Evolutionary conservation across 2,797 vertebrate species (phyloP).

Genomic region (Lutjanus argentimaculatus): DNA sequence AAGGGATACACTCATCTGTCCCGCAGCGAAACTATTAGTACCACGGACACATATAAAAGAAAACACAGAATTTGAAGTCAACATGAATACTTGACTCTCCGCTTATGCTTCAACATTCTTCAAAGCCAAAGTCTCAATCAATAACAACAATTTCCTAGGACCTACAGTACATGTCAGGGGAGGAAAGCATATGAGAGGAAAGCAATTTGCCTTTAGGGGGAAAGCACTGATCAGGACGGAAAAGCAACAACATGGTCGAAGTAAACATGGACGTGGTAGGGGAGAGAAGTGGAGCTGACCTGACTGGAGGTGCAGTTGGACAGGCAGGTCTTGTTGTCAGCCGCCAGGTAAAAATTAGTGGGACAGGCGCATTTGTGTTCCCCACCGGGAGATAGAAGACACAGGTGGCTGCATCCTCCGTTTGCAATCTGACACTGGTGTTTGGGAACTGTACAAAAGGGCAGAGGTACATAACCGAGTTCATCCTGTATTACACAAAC

Average conservation of each 20-base stretch:
- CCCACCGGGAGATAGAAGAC: slow-evolving; percentile 93
- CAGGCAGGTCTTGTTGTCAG: slow-evolving; percentile 95
- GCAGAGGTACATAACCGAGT: slow-evolving; percentile 32
- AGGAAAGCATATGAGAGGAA: slow-evolving; percentile 33
- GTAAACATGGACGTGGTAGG: slow-evolving; percentile 9
- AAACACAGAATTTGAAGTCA: slow-evolving; percentile 34
- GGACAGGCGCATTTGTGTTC: slow-evolving; percentile 95
- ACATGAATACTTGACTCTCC: slow-evolving; percentile 26
- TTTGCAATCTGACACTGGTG: slow-evolving; percentile 95
- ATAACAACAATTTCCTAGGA: slow-evolving; percentile 43
- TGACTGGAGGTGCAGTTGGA: slow-evolving; percentile 99
- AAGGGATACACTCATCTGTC: slow-evolving; percentile 98
- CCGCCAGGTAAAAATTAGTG: slow-evolving; percentile 97
- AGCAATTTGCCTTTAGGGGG: slow-evolving; percentile 48
- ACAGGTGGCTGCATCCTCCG: slow-evolving; percentile 97
- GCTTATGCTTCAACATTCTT: slow-evolving; percentile 50
- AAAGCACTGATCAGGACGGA: slow-evolving; percentile 29
- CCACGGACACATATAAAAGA: slow-evolving; percentile 13
- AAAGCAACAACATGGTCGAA: slow-evolving; percentile 19
- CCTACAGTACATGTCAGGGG: slow-evolving; percentile 25
- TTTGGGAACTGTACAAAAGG: slow-evolving; percentile 89
- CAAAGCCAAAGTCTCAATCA: slow-evolving; percentile 67
- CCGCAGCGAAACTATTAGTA: slow-evolving; percentile 93
- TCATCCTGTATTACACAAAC: slow-evolving; percentile 41
- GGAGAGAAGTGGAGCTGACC: slow-evolving; percentile 79